Evolutionary conservation across 2,113 vertebrate genomes (phyloP), one percentile per base, ranked within the genome.

Genomic region (Indri indri): DNA sequence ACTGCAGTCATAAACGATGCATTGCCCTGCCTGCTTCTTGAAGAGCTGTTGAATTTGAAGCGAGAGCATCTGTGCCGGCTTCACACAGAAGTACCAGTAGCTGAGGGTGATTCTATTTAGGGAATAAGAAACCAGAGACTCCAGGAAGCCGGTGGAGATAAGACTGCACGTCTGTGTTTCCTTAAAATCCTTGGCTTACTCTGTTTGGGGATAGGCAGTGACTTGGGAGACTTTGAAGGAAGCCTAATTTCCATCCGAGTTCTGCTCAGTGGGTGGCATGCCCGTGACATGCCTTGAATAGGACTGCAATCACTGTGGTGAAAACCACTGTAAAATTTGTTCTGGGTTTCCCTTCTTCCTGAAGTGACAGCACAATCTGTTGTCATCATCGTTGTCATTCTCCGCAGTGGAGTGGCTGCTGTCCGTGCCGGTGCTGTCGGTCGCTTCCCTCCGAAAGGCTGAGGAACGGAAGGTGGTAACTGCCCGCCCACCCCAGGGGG

Each of bases 251-350:
- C 95, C 93, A 23, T 92, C 79, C 22, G 61, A 61, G 81, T 85
- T 97, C 79, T 90, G 85, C 97, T 91, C 93, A 11, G 95, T 96
- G 96, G 97, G 97, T 95, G 97, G 97, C 11, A 25, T 12, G 92
- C 92, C 93, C 66, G 22, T 95, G 91, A 95, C 89, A 91, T 91
- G 80, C 95, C 91, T 57, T 83, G 89, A 94, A 83, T 27, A 91
- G 96, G 65, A 54, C 86, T 96, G 96, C 95, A 90, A 81, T 98
- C 92, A 82, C 90, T 8, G 17, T 34, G 76, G 96, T 84, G 83
- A 91, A 95, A 97, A 96, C 96, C 96, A 92, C 74, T 37, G 83
- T 92, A 91, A 95, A 95, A 95, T 97, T 96, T 92, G 96, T 92
- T 95, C 97, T 92, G 97, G 94, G 90, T 88, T 97, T 97, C 92